Evolutionary conservation across 2,888 invertebrate genomes (phyloP).

Genomic region (Ochlodes sylvanus): DNA sequence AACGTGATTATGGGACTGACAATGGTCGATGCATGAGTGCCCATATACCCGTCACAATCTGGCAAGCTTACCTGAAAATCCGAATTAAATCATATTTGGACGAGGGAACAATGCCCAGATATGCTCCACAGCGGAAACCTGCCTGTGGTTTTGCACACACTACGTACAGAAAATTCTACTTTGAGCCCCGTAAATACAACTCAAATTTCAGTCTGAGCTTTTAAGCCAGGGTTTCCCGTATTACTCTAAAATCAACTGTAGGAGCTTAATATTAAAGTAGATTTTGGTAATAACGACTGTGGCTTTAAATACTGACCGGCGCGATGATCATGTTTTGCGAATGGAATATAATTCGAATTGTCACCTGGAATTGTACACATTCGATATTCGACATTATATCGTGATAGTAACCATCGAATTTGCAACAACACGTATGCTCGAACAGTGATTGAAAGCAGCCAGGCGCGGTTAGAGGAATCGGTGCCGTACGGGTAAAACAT

Average conservation of each 20-base stretch:
- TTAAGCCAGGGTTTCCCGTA: constrained; percentile 22
- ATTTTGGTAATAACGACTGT: constrained; percentile 43
- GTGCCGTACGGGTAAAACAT: constrained; percentile 35
- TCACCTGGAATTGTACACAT: constrained; percentile 65
- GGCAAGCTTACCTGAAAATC: constrained; percentile 67
- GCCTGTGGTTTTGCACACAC: constrained; percentile 61
- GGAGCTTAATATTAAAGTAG: constrained; percentile 44
- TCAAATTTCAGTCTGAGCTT: constrained; percentile 41
- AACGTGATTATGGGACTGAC: constrained; percentile 31
- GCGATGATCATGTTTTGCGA: constrained; percentile 70
- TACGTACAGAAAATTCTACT: constrained; percentile 44
- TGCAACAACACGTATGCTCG: constrained; percentile 37
- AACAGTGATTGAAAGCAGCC: constrained; percentile 38
- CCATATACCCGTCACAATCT: constrained; percentile 54
- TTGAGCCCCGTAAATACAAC: constrained; percentile 43
- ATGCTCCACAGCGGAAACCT: constrained; percentile 66
- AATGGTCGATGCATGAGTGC: constrained; percentile 32
- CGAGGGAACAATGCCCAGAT: constrained; percentile 60
- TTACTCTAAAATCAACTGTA: constrained; percentile 40
- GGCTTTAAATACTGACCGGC: constrained; percentile 55
- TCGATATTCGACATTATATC: constrained; percentile 42
- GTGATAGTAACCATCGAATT: constrained; percentile 21
- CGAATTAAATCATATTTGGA: constrained; percentile 72
- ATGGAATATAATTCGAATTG: constrained; percentile 72
- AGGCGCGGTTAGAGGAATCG: constrained; percentile 38